Evolutionary conservation across 2,113 vertebrate species (phyloP).

Genomic region (Serranochromis macrocephalus): DNA sequence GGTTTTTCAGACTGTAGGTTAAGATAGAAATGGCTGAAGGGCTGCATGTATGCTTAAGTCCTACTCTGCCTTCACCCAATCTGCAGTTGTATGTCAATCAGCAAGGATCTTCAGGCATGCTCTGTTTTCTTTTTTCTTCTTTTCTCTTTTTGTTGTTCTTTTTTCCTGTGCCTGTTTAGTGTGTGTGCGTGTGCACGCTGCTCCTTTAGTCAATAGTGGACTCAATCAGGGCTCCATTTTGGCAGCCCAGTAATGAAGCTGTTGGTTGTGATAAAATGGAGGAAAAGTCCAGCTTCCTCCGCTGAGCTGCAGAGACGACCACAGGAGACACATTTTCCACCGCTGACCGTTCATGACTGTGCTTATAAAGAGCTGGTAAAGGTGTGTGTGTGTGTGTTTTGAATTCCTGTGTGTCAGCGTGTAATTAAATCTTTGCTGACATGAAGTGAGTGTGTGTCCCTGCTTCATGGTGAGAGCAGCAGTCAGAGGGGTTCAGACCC

Average conservation of each 20-base stretch:
- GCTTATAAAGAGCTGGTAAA: constrained; percentile 15
- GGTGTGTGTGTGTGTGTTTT: neutral
- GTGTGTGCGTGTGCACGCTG: neutral
- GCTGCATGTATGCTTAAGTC: neutral
- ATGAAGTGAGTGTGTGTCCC: constrained; percentile 42
- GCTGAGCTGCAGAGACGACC: constrained; percentile 28
- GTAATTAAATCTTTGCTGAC: constrained; percentile 66
- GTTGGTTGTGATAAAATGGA: constrained; percentile 67
- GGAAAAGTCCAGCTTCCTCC: constrained; percentile 57
- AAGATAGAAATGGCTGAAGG: neutral
- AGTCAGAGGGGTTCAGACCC: constrained; percentile 33
- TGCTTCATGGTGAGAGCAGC: constrained; percentile 47
- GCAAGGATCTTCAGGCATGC: neutral
- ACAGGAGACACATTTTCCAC: constrained; percentile 39
- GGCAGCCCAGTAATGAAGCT: constrained; percentile 63
- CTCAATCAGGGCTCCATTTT: constrained; percentile 65
- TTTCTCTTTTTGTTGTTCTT: neutral
- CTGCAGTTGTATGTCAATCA: neutral
- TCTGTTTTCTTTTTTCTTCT: neutral
- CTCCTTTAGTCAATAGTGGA: constrained; percentile 57
- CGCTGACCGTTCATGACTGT: constrained; percentile 32
- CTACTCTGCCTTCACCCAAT: neutral
- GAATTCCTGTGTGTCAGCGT: constrained; percentile 39
- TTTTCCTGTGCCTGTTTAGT: neutral
- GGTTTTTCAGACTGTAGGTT: neutral